Evolutionary conservation across 2,113 vertebrate genomes (phyloP).

Genomic region (Lethenteron reissneri): DNA sequence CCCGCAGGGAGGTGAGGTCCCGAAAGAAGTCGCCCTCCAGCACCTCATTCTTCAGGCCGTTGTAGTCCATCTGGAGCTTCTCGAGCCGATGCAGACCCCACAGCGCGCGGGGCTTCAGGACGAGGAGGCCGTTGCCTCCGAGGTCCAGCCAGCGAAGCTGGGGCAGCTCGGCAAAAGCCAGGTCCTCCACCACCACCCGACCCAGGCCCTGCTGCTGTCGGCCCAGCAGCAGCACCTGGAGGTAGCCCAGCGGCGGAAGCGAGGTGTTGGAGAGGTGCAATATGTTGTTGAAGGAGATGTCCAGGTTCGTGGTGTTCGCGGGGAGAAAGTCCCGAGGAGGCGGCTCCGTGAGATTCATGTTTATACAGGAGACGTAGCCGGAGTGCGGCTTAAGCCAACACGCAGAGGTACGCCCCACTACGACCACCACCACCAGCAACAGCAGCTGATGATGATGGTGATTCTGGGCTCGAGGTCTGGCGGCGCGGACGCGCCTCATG

Average conservation of each 20-base stretch:
- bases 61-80: slow-evolving; percentile 11
- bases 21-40: slow-evolving; percentile 12
- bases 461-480: too few species aligned
- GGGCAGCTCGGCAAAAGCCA: slow-evolving; percentile 12
- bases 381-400: too few species aligned
- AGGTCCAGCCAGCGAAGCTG: slow-evolving; percentile 14
- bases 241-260: slow-evolving; percentile 8
- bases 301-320: too few species aligned
- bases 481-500: too few species aligned
- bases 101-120: slow-evolving; percentile 11
- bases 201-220: slow-evolving; percentile 7
- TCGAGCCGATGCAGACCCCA: slow-evolving; percentile 11
- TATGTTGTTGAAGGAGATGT: slow-evolving; percentile 13
- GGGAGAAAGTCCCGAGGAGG: too few species aligned
- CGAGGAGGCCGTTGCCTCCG: slow-evolving; percentile 12
- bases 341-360: too few species aligned
- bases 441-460: too few species aligned
- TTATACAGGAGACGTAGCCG: too few species aligned
- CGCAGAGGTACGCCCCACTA: too few species aligned
- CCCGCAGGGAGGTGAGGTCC: slow-evolving; percentile 12
- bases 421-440: too few species aligned
- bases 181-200: slow-evolving; percentile 7
- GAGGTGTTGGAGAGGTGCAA: slow-evolving; percentile 8
- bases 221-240: slow-evolving; percentile 11
- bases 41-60: slow-evolving; percentile 11